Conservation (phyloP, 1,140 invertebrate genomes). For the Drosophila hydei region DNA sequence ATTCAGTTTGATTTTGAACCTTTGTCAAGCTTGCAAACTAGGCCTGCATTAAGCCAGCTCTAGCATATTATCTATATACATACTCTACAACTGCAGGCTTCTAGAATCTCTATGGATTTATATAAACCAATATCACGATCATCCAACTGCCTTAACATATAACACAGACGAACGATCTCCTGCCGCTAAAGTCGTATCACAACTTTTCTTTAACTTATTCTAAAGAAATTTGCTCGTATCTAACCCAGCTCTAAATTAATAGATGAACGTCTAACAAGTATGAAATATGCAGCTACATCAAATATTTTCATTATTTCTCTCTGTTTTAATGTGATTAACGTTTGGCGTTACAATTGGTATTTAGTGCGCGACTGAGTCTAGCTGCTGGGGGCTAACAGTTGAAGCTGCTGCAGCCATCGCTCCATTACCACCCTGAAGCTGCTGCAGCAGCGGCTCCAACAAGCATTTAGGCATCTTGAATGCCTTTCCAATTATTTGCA, state of each 20-base stretch:
- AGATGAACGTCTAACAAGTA: not conserved
- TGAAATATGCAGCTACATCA: not conserved
- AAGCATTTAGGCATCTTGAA: slow-evolving; percentile 46
- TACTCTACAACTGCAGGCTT: too few species aligned
- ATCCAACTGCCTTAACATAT: too few species aligned
- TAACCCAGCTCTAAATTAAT: not conserved
- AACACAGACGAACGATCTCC: too few species aligned
- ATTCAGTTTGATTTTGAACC: too few species aligned
- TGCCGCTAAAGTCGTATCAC: too few species aligned
- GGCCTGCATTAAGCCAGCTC: too few species aligned
- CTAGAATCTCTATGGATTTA: too few species aligned
- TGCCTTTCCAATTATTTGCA: slow-evolving; percentile 73
- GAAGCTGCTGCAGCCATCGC: not conserved
- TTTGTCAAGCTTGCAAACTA: too few species aligned
- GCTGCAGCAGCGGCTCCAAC: slow-evolving; percentile 6
- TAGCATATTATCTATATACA: too few species aligned
- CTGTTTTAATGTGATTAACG: slow-evolving; percentile 58
- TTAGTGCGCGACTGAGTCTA: slow-evolving; percentile 72
- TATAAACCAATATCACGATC: too few species aligned
- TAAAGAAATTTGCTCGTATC: not conserved
- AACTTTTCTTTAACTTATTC: not conserved
- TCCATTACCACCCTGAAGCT: slow-evolving; percentile 11
- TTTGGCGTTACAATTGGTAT: slow-evolving; percentile 78
- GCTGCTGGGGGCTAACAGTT: not conserved
- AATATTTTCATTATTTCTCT: slow-evolving; percentile 33